Evolutionary conservation across 2,113 vertebrate species (phyloP).

Genomic region (Gasterosteus nipponicus): DNA sequence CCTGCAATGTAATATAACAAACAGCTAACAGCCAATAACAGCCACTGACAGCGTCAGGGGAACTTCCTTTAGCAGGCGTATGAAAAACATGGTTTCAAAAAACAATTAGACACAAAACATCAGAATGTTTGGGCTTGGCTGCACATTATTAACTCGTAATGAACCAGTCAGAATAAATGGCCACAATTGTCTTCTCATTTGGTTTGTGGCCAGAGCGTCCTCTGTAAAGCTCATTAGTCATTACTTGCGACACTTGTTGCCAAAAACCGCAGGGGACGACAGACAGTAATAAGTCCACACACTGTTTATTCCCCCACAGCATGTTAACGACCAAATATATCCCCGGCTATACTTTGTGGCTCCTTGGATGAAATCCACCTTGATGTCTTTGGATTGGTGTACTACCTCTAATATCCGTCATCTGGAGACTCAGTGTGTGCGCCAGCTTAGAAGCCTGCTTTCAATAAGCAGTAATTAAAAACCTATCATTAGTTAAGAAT

Average conservation of each 20-base stretch:
- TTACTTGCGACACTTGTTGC: not conserved
- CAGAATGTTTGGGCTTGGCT: slow-evolving; percentile 8
- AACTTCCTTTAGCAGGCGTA: not conserved
- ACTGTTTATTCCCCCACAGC: not conserved
- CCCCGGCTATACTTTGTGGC: not conserved
- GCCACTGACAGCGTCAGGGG: not conserved
- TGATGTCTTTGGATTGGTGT: not conserved
- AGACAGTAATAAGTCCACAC: not conserved
- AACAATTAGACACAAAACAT: not conserved
- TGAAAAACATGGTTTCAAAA: not conserved
- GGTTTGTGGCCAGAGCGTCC: not conserved
- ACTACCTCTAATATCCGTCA: not conserved
- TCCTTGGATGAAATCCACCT: not conserved
- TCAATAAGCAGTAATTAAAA: slow-evolving; percentile 7
- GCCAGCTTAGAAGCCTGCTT: not conserved
- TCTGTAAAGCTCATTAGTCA: not conserved
- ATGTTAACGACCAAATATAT: not conserved
- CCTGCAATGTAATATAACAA: not conserved
- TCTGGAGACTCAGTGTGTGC: too few relatives aligned
- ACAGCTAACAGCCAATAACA: not conserved
- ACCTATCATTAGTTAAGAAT: not conserved
- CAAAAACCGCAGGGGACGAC: not conserved
- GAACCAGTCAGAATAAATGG: not conserved
- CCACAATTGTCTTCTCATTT: not conserved
- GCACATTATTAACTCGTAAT: slow-evolving; percentile 2